Evolutionary conservation across 2,113 vertebrate genomes (phyloP).

Genomic region (Gallinago jamesoni): DNA sequence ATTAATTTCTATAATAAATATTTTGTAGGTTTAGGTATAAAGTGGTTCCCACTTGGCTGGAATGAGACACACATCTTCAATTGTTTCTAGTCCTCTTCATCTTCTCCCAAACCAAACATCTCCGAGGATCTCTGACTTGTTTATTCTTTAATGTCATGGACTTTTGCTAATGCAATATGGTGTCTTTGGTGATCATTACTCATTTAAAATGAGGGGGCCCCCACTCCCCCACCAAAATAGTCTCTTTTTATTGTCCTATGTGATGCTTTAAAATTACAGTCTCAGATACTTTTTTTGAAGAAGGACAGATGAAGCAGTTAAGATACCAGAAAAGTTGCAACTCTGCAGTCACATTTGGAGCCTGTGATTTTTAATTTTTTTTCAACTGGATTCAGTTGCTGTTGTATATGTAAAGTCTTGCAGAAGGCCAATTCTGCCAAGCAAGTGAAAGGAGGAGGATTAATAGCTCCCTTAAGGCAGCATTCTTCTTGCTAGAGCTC

Average conservation of each 20-base stretch:
- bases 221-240: rapidly evolving
- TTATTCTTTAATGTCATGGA: not conserved
- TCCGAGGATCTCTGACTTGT: not conserved
- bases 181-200: not conserved
- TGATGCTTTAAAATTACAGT: not conserved
- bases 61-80: not conserved
- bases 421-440: not conserved
- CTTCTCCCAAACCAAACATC: not conserved
- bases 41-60: not conserved
- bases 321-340: not conserved
- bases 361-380: not conserved
- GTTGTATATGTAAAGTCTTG: not conserved
- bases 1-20: not conserved
- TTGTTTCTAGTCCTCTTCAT: not conserved
- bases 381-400: not conserved
- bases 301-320: not conserved
- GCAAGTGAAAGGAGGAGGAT: not conserved
- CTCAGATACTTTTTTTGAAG: not conserved
- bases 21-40: not conserved
- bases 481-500: not conserved
- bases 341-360: not conserved
- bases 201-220: not conserved
- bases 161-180: not conserved
- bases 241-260: not conserved
- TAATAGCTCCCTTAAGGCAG: not conserved